Conservation (phyloP, 1,140 invertebrate genomes). For the Planococcus citri region DNA sequence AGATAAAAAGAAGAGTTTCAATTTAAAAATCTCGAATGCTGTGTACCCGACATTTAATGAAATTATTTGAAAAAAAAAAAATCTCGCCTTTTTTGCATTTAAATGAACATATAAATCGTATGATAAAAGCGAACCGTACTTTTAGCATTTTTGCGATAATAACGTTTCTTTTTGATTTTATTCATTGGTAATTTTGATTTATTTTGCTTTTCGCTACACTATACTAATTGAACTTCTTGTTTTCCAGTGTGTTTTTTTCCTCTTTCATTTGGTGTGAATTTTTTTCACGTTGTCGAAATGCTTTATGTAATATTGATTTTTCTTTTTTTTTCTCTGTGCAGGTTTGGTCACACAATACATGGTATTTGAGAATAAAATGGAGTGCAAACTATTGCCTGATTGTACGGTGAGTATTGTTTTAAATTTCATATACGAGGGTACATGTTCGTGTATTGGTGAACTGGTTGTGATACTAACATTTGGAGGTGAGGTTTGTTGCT, state of each 20-base stretch:
- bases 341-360: not conserved
- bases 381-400: constrained; percentile 2
- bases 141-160: not conserved
- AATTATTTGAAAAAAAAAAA: not conserved
- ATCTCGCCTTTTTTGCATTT: not conserved
- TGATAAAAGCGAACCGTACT: not conserved
- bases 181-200: constrained; percentile 8
- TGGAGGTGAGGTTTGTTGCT: too few relatives aligned
- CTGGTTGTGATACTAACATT: not conserved
- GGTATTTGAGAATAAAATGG: not conserved
- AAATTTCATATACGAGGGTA: too few relatives aligned
- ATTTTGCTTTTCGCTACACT: not conserved
- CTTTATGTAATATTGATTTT: too few relatives aligned
- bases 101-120: not conserved
- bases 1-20: constrained; percentile 3
- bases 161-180: not conserved
- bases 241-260: not conserved
- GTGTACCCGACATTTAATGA: not conserved
- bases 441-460: not conserved
- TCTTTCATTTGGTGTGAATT: not conserved
- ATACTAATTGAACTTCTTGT: not conserved
- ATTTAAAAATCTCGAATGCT: not conserved
- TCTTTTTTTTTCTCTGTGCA: not conserved
- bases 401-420: not conserved
- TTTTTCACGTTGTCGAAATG: too few relatives aligned